Evolutionary conservation across 2,888 invertebrate species (phyloP), one percentile per base, ranked within the genome.

Genomic region (Noctua comes): DNA sequence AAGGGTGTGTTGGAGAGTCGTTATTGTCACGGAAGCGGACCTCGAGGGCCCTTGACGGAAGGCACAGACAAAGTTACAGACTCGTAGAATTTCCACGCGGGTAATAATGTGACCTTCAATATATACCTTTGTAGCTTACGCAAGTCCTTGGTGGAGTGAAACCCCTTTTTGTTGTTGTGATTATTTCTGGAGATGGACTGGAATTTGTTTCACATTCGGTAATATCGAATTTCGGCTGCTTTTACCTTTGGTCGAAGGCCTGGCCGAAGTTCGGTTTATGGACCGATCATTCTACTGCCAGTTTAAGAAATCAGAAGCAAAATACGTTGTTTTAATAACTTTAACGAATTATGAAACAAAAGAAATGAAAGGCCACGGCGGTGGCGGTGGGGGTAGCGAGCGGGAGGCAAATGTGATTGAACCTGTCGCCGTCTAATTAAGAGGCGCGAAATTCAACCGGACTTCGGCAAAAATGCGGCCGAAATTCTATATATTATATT

Each of bases 1-100:
- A 73, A 85, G 83, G 79, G 90, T 79, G 54, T 88, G 87, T 76
- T 78, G 77, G 79, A 86, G 86, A 80, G 88, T 86, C 89, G 81
- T 91, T 91, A 89, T 88, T 88, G 88, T 87, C 86, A 73, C 88
- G 85, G 83, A 86, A 83, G 86, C 83, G 83, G 79, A 73, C 51
- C 73, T 77, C 59, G 77, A 88, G 86, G 48, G 73, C 70, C 40
- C 88, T 88, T 73, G 27, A 73, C 68, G 36, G 66, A 59, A 68
- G 76, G 74, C 66, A 82, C 79, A 64, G 81, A 84, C 73, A 59
- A 82, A 76, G 81, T 73, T 86, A 83, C 84, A 54, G 73, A 77
- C 36, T 71, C 72, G 76, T 76, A 75, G 77, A 88, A 79, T 82
- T 83, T 88, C 75, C 77, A 84, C 75, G 66, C 77, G 77, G 80